Evolutionary conservation across 2,888 invertebrate genomes (phyloP), one percentile per base, ranked within the genome.

Genomic region (Dryococelus australis): DNA sequence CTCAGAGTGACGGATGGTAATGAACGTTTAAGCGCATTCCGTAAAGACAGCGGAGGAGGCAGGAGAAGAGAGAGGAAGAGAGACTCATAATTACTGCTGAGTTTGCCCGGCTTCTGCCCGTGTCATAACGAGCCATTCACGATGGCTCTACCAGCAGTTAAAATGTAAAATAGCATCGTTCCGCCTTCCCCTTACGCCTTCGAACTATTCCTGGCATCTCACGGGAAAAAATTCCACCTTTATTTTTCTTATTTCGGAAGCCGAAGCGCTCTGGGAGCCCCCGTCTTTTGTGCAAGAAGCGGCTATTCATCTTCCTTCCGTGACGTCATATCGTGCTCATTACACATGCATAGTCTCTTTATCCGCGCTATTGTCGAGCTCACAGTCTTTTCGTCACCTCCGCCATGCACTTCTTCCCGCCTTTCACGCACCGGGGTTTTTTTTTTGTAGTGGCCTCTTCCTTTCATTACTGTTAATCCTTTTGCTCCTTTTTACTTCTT

Each of bases 281-380:
- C 65, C 65, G 65, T 65, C 65, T 65, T 65, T 65, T n/a, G 65
- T 65, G 6, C 24, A 65, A 65, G 65, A 65, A 65, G 65, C 65
- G 65, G n/a, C 65, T 65, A 65, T 65, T 65, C 65, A 65, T 65
- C 65, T 65, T 16, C n/a, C 65, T 65, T n/a, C 65, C 20, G 0
- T 65, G 65, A 65, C 65, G 65, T 65, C 65, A 65, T 65, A 65
- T 65, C 65, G 10, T 65, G 20, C 65, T 65, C 65, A 65, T 65
- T 65, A 65, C 65, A 65, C 65, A 65, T 65, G 65, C 65, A 65
- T 65, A 65, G 65, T 65, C 65, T 65, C 65, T 65, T 65, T 65
- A 65, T 65, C 65, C 65, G 65, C 65, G 65, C 65, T n/a, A 65
- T 65, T 65, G 65, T 65, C 65, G 65, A n/a, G 10, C 65, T 65